Percentiles rank a stretch among this genome's conserved stretches.
Evolutionary conservation across 2,113 vertebrate species (phyloP).

Genomic region (Petroica traversi): DNA sequence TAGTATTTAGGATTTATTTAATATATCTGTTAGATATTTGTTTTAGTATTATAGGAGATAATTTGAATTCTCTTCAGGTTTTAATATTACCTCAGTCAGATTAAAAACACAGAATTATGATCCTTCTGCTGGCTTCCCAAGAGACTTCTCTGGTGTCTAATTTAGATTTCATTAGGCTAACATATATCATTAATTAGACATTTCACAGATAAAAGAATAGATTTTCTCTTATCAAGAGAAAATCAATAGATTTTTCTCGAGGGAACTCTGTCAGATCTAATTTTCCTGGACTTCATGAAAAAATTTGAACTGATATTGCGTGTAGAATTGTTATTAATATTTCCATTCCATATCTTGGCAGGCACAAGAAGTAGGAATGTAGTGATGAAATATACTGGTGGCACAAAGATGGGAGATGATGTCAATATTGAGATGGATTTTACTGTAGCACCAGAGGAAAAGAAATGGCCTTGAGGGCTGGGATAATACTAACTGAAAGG

Average conservation of each 20-base stretch:
- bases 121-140: background rate
- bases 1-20: background rate
- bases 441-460: background rate
- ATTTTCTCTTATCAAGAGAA: slow-evolving; percentile 32
- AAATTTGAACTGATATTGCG: background rate
- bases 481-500: background rate
- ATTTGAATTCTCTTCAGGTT: background rate
- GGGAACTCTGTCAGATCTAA: slow-evolving; percentile 1
- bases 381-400: background rate
- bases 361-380: background rate
- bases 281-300: slow-evolving; percentile 29
- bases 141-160: background rate
- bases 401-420: background rate
- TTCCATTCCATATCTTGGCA: background rate
- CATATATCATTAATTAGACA: slow-evolving; percentile 28
- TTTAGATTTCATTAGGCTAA: slow-evolving; percentile 48
- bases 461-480: background rate
- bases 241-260: slow-evolving; percentile 5
- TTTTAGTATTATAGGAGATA: background rate
- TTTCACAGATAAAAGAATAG: slow-evolving; percentile 25
- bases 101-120: slow-evolving; percentile 8
- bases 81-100: background rate
- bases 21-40: background rate
- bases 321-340: slow-evolving; percentile 35
- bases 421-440: background rate